Base-by-base conservation (phyloP, 64 coral and sea anemone species). In the Hydrozoanthus tunicans region DNA sequence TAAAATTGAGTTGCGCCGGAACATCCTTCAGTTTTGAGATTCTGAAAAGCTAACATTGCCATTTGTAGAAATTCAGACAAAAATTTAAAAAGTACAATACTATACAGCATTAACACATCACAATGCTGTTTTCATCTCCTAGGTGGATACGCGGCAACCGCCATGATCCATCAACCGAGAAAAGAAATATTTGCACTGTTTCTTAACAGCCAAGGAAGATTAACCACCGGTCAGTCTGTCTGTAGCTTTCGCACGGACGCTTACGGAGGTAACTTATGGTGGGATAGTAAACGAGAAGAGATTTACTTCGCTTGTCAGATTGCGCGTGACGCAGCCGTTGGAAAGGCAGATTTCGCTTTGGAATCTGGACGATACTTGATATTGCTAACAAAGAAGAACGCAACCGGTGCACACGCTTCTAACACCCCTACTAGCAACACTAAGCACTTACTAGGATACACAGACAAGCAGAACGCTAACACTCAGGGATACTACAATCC, bases 91-190 rank as follows among this genome's bases (percentile, higher is more conserved):
- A 43, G 32, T 43, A 43, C 32, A 43, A 43, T 43, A 43, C 32
- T 43, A 43, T 43, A 43, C 32, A 43, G 32, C 32, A 43, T 43
- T 43, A 43, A 43, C 32, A 68, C 53, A 71, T 8, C 23, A 86
- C n/a, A 20, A 55, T 67, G 32, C 32, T 43, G 32, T 43, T 43
- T 43, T 43, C 64, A 9, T 54, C 51, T 65, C 55, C 3, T 63
- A 96, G 94, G 94, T 59, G 94, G 94, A 27, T 96, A 96, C 76
- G 94, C 91, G 3, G 94, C 88, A 78, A 83, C 94, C 24, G 72
- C 80, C 9, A 56, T 96, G 20, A 6, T 93, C 43, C 57, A 78
- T 23, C 59, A 73, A 56, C 81, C 61, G 3, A 82, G 54, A 51
- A 96, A 93, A 65, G 92, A 96, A 51, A 73, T 93, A 25, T 53